A percentile compares a stretch with the other conserved stretches of the same genome.
phyloP scores from a whole-genome alignment of 2,888 invertebrate genomes.

The Lycocerus yunnanus region DNA sequence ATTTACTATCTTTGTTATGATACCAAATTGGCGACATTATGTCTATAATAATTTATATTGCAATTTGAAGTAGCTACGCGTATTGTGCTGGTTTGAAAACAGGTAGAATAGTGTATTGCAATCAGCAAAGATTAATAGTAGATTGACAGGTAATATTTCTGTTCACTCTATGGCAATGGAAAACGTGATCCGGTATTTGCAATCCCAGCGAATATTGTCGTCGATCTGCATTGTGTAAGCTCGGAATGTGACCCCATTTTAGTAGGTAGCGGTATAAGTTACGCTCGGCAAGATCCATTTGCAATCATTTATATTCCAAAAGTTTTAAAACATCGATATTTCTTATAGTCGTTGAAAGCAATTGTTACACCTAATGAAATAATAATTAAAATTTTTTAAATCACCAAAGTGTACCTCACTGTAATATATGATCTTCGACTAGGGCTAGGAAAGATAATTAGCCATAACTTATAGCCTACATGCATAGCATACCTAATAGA shows the following conservation, averaged over 20 bases:
- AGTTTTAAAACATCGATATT: constrained; percentile 44
- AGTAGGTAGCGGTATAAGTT: constrained; percentile 33
- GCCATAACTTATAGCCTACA: neutral
- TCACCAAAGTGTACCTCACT: neutral
- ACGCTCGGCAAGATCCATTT: constrained; percentile 45
- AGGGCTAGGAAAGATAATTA: neutral
- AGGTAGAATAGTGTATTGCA: constrained; percentile 17
- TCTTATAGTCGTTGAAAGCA: constrained; percentile 28
- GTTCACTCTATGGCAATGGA: constrained; percentile 35
- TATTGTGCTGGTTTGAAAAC: constrained; percentile 4
- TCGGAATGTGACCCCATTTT: constrained; percentile 43
- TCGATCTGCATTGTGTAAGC: constrained; percentile 43
- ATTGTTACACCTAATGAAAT: constrained; percentile 15
- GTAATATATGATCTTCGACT: neutral
- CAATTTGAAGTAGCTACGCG: neutral
- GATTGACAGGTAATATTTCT: constrained; percentile 32
- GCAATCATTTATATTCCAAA: constrained; percentile 49
- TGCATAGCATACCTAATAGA: neutral
- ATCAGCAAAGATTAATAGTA: constrained; percentile 22
- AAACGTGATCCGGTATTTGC: constrained; percentile 37
- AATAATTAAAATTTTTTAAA: neutral
- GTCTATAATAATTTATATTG: neutral
- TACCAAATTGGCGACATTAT: neutral
- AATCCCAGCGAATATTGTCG: constrained; percentile 39
- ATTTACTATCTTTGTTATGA: neutral